Percentiles rank a stretch among this genome's conserved stretches.
phyloP scores from a whole-genome alignment of 2,113 vertebrate species.

The Tragelaphus strepsiceros region DNA sequence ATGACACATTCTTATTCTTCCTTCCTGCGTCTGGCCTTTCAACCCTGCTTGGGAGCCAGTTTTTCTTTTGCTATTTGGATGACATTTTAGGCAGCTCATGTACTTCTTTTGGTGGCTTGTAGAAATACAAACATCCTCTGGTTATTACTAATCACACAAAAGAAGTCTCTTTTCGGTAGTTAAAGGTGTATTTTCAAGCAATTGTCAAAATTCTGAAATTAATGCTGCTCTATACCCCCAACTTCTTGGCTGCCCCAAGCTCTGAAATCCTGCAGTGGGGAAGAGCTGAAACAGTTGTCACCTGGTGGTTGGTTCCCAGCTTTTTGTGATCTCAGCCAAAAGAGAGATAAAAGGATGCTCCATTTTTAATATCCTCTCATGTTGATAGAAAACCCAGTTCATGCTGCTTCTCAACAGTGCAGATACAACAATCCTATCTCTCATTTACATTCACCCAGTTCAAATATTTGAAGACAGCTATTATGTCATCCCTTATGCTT shows the following conservation, averaged over 20 bases:
- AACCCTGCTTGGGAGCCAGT: neutral
- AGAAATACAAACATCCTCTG: neutral
- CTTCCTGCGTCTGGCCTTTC: neutral
- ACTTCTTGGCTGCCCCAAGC: neutral
- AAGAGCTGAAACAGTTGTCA: neutral
- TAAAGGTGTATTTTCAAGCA: neutral
- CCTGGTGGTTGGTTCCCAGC: neutral
- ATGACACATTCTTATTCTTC: neutral
- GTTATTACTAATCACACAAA: neutral
- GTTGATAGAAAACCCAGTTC: neutral
- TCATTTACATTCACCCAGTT: neutral
- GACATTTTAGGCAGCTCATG: neutral
- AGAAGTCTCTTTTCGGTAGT: neutral
- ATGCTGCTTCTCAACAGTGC: neutral
- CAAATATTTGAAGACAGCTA: constrained; percentile 1
- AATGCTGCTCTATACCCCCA: neutral
- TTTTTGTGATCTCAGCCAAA: neutral
- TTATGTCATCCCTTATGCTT: neutral
- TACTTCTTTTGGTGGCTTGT: neutral
- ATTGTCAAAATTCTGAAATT: neutral
- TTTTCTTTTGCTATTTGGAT: neutral
- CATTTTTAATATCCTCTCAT: neutral
- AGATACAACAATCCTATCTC: neutral
- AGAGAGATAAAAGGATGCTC: neutral
- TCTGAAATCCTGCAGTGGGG: neutral